Base-by-base conservation (phyloP, 2,113 vertebrate genomes). In the Malaclemys terrapin region DNA sequence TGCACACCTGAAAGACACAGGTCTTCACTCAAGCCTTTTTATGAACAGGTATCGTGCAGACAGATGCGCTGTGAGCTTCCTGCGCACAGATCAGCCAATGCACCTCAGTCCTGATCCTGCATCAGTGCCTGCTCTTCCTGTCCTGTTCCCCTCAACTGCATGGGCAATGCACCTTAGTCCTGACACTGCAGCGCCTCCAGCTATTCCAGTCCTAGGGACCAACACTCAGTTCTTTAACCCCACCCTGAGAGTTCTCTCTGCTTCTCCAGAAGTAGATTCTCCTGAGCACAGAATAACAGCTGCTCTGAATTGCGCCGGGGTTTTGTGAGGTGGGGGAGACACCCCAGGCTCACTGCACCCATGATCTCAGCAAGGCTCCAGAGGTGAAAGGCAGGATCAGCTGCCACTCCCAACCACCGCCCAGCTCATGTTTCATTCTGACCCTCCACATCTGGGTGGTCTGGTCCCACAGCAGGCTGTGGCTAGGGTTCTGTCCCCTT, bases 1-100 rank as follows among this genome's bases (percentile, higher is more conserved):
- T 3, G 50, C 99, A 99, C 93, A 49, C 98, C 99, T 99, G 93
- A 20, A 94, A 97, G 89, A 97, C 62, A 97, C 65, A 98, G 89
- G n/a, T 22, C 65, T 72, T 38, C n/a, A 38, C 65, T 62, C 59
- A 35, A 62, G 59, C 29, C n/a, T 78, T 47, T 76, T 13, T 47
- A 78, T 13, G 27, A 47, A 78, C 75, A 78, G 42, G 24, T 16
- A 16, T 27, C 12, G 6, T 47, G 75, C 24, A 29, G 10, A 75
- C 72, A 42, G 75, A 47, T 76, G 24, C 38, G 3, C 38, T 76
- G 24, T 11, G 10, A 78, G 13, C 75, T 78, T 76, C 75, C 75
- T 47, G 12, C 42, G 4, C 75, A 47, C 22, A 47, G 38, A 29
- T 29, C 38, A 8, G 75, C 75, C 45, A 47, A 8, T 16, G 42